These are phyloP conservation scores for Grallaria varia DNA, from an alignment of 2,113 vertebrate genomes.

Conservation along the genomic window DNA sequence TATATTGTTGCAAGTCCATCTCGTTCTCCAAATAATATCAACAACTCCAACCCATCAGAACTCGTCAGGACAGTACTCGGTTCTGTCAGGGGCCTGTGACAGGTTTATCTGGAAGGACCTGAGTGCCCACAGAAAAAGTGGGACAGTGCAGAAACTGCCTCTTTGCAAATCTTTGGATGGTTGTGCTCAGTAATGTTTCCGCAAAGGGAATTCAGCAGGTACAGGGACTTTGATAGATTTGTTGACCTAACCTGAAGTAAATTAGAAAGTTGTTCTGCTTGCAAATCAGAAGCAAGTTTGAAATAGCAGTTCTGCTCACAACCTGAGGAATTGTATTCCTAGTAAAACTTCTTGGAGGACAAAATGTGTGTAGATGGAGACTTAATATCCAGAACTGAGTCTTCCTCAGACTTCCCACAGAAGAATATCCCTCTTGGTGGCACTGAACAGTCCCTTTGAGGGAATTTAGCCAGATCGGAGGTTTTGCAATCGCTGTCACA, in stretches of 20 bases:
- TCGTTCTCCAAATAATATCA: slow-evolving; percentile 13
- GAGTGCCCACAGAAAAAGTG: not conserved
- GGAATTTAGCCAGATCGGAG: not conserved
- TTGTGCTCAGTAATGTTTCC: not conserved
- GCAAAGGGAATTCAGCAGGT: not conserved
- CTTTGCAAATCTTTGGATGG: not conserved
- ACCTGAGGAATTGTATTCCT: not conserved
- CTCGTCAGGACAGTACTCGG: not conserved
- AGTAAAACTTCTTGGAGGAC: not conserved
- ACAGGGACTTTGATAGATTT: not conserved
- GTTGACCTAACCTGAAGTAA: not conserved
- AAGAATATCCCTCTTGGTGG: not conserved
- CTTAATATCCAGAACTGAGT: not conserved
- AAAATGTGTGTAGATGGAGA: not conserved
- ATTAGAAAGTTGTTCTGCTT: not conserved
- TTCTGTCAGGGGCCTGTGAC: not conserved
- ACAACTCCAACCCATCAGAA: not conserved
- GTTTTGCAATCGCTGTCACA: not conserved
- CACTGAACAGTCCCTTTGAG: not conserved
- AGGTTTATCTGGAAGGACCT: not conserved
- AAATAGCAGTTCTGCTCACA: not conserved
- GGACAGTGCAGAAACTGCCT: not conserved
- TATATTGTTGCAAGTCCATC: not conserved
- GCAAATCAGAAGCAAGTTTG: not conserved
- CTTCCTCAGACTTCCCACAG: not conserved